Base-by-base conservation (phyloP, 2,888 invertebrate genomes). In the Lithosia quadra region DNA sequence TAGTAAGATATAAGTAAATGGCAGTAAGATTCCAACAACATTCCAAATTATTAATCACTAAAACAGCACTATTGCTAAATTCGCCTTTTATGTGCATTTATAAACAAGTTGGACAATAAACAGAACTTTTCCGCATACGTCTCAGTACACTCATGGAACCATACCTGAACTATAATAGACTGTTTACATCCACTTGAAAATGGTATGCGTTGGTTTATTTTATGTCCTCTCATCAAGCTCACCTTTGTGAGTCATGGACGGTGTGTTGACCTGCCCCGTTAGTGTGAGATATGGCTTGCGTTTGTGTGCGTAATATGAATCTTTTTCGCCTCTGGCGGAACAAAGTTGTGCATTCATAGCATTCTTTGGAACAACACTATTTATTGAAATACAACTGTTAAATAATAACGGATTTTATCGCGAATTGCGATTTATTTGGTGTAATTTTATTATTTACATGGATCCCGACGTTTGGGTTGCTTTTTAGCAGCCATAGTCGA, bases 191-290 rank as follows among this genome's bases (percentile, higher is more conserved):
- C 70, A 74, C 78, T 76, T 72, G 73, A 69, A 68, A 69, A 68
- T 71, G 82, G 82, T 74, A 80, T 80, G 76, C 65, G 71, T 73
- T 66, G 56, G 76, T 81, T 71, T 76, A 71, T 67, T 74, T 78
- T 68, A 76, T 63, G 72, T 60, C 61, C 53, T 63, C 76, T 76
- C 80, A 81, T 78, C 80, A 70, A 82, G 83, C 84, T 86, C 81
- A 86, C 87, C 86, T 85, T 80, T 79, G 78, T 92, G 92, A 92
- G 76, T 92, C 92, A 92, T 79, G 24, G 43, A 49, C 55, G 84
- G 89, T 84, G 74, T 91, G 88, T 90, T 92, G 91, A 91, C 92
- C 91, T 86, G 83, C 73, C 71, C 72, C 67, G 72, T 77, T 76
- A 74, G 68, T 62, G 64, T 70, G 65, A 77, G 74, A 79, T 74